phyloP scores from a whole-genome alignment of 2,888 invertebrate genomes.

The Bhutanitis thaidina region DNA sequence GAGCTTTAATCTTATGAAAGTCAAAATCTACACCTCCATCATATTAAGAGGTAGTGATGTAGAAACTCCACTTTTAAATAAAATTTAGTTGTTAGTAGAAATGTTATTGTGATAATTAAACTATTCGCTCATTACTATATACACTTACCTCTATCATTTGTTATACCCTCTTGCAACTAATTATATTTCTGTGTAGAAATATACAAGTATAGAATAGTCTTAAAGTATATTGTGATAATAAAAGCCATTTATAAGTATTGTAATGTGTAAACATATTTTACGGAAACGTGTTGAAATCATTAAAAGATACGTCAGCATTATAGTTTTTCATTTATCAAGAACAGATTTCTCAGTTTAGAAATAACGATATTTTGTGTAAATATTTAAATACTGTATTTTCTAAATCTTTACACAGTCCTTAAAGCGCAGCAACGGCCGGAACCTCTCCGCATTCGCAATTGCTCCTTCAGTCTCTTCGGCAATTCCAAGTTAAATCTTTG shows the following conservation, averaged over 20 bases:
- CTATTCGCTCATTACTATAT: conserved; percentile 22
- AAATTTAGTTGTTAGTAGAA: conserved; percentile 31
- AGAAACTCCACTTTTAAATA: conserved; percentile 17
- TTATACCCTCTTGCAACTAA: neutral
- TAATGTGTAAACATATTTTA: conserved; percentile 36
- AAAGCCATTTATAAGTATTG: conserved; percentile 67
- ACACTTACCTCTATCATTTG: conserved; percentile 5
- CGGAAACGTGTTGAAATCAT: conserved; percentile 29
- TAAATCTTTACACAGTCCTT: too few species aligned
- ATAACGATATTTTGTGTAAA: too few species aligned
- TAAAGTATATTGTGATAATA: conserved; percentile 54
- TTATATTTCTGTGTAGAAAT: neutral
- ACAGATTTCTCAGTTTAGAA: too few species aligned
- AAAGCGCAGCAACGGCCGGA: too few species aligned
- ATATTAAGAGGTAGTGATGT: neutral
- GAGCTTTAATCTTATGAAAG: too few species aligned
- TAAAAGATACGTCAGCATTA: conserved; percentile 21
- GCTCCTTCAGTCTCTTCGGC: too few species aligned
- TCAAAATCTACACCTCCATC: too few species aligned
- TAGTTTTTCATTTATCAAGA: too few species aligned
- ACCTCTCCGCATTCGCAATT: too few species aligned
- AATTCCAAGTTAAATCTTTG: too few species aligned
- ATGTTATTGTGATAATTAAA: conserved; percentile 30
- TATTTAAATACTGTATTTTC: too few species aligned
- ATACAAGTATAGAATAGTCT: conserved; percentile 4